Evolutionary conservation across 2,888 invertebrate genomes (phyloP), one percentile per base, ranked within the genome.

Genomic region (Yponomeuta sedellus): DNA sequence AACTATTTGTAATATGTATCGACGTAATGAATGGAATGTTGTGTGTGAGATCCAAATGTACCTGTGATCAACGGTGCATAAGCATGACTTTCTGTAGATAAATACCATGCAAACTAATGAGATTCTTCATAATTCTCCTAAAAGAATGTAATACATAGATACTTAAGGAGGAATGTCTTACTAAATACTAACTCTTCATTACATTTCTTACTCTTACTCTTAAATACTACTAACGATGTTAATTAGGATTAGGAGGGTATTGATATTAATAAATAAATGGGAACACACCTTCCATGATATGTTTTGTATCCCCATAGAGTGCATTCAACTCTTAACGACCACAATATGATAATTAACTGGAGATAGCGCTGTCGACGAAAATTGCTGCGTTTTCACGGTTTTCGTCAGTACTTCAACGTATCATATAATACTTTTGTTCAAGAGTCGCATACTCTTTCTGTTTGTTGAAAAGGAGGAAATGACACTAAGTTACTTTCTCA

Each of bases 251-350:
- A 34, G 34, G 6, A 8, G 34, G 8, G 44, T 52, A 16, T 52
- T 16, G 16, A 52, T 12, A 16, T 16, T 3, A 8, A 12, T 16
- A 52, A 52, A 52, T 2, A 52, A 52, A 52, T 0, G 44, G 44
- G 16, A 52, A 52, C 12, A 5, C 6, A 16, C 44, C 44, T 52
- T 8, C 8, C 34, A 34, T 8, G 10, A 34, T 5, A 28, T 34
- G 6, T 34, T 63, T 39, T 63, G 44, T 19, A 40, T 40, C 40
- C 20, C 44, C 63, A 40, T 19, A 28, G 28, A 61, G 63, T 44
- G 44, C 63, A 63, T 44, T 63, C 63, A 44, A 63, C 63, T 40
- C 63, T 44, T 63, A 63, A 63, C 63, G 63, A 63, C 40, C 40
- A 11, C 20, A 63, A 40, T 63, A n/a, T n/a, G n/a, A n/a, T 63